These are phyloP conservation scores for Phylloscopus trochiloides DNA, from an alignment of 2,113 vertebrate species.

Conservation along the genomic window DNA sequence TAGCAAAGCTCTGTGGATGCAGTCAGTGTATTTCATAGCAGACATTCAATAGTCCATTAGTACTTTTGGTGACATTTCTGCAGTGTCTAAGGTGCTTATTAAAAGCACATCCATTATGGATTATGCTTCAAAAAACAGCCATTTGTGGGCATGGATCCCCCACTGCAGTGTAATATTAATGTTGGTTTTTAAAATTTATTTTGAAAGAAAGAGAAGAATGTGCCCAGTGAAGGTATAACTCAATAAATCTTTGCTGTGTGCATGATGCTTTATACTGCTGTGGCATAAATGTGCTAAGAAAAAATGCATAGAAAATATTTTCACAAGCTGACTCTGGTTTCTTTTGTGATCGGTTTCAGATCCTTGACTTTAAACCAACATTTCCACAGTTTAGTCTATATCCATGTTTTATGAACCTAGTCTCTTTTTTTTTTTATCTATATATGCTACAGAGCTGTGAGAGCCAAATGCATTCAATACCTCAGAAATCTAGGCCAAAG, in stretches of 20 bases:
- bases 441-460: not conserved
- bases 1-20: not conserved
- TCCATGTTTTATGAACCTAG: not conserved
- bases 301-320: conserved; percentile 33
- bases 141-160: not conserved
- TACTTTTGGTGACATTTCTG: not conserved
- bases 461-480: not conserved
- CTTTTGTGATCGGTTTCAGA: not conserved
- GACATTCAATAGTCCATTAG: not conserved
- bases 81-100: not conserved
- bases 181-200: not conserved
- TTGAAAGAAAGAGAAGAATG: not conserved
- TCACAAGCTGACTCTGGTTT: not conserved
- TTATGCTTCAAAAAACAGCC: not conserved
- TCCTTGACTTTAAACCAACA: not conserved
- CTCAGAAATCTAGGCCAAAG: not conserved
- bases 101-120: not conserved
- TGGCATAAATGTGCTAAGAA: not conserved
- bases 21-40: not conserved
- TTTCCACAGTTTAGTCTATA: conserved; percentile 17
- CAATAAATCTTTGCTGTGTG: not conserved
- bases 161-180: not conserved
- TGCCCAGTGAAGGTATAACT: not conserved
- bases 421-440: not conserved
- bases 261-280: not conserved